These are phyloP conservation scores for Proteles cristata DNA, from an alignment of 2,113 vertebrate genomes.

Conservation along the genomic window DNA sequence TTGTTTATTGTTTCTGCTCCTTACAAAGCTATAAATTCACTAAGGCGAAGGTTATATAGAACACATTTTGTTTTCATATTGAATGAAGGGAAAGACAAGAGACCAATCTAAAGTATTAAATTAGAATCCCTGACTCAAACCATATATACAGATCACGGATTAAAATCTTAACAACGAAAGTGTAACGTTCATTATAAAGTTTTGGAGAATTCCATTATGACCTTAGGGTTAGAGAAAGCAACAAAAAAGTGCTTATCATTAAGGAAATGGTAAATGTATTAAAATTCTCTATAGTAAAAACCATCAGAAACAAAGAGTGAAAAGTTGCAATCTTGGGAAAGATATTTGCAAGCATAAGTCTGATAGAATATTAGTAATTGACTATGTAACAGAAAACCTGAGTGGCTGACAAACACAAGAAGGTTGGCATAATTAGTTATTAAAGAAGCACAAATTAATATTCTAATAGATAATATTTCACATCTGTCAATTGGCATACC, in stretches of 20 bases:
- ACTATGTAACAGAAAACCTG: neutral
- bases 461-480: neutral
- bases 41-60: neutral
- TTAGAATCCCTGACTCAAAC: neutral
- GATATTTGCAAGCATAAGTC: neutral
- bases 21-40: neutral
- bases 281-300: neutral
- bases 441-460: neutral
- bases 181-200: neutral
- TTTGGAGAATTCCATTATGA: neutral
- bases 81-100: neutral
- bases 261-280: neutral
- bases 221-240: neutral
- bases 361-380: neutral
- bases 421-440: neutral
- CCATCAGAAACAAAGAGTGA: neutral
- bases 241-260: neutral
- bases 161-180: neutral
- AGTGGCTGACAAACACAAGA: neutral
- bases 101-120: neutral
- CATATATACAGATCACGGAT: neutral
- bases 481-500: neutral
- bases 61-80: slow-evolving; percentile 9
- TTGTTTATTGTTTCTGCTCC: neutral
- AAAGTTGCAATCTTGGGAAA: neutral